Conservation (phyloP, 2,888 invertebrate species). For the Buathra laborator region DNA sequence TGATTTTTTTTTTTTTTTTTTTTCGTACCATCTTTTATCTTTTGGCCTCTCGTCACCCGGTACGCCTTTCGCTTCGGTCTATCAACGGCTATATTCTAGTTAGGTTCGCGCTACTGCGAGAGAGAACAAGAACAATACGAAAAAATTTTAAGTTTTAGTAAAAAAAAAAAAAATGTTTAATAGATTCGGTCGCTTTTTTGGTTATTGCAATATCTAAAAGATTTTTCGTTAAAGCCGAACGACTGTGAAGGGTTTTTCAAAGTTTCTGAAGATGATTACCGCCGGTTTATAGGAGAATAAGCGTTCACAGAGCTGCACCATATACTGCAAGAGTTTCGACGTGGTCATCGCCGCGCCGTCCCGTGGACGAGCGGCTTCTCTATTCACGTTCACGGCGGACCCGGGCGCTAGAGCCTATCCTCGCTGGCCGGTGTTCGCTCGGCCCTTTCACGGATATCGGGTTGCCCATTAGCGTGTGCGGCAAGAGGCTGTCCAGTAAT, state of each 20-base stretch:
- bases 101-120: not conserved
- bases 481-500: conserved; percentile 83
- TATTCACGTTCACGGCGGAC: conserved; percentile 49
- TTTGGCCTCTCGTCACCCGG: conserved; percentile 53
- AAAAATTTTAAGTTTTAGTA: not conserved
- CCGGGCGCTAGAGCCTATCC: conserved; percentile 34
- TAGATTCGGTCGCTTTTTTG: not conserved
- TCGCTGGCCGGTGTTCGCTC: conserved; percentile 46
- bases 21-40: conserved; percentile 40
- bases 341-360: conserved; percentile 45
- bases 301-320: not conserved
- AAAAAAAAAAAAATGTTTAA: not conserved
- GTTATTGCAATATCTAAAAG: not conserved
- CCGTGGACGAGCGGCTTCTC: conserved; percentile 47
- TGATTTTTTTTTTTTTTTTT: conserved; percentile 16
- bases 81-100: conserved; percentile 54
- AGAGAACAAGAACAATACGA: not conserved
- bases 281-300: not conserved
- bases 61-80: conserved; percentile 16
- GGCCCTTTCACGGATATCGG: conserved; percentile 83
- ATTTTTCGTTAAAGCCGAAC: not conserved
- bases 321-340: conserved; percentile 21
- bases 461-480: conserved; percentile 82
- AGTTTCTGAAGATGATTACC: not conserved
- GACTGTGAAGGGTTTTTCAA: not conserved